These are phyloP conservation scores for Lepidurus couesii DNA, from an alignment of 1,140 invertebrate species.

Conservation along the genomic window DNA sequence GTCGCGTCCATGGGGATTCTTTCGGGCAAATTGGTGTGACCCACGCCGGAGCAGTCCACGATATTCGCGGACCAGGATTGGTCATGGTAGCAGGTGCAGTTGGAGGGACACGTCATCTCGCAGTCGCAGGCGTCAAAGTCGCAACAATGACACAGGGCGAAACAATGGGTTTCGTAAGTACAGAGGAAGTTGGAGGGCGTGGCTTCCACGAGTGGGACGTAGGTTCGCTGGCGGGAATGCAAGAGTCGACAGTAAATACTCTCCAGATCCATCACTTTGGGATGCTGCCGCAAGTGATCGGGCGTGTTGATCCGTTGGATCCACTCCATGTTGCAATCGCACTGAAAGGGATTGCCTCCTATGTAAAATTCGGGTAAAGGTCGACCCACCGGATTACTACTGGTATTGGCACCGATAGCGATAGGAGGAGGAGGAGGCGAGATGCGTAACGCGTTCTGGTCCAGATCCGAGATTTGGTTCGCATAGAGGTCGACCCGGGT, in stretches of 20 bases:
- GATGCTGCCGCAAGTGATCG: slow-evolving; percentile 67
- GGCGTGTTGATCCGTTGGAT: slow-evolving; percentile 67
- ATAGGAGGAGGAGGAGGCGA: slow-evolving; percentile 45
- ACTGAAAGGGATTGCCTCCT: slow-evolving; percentile 78
- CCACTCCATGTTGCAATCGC: slow-evolving; percentile 67
- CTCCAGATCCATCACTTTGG: slow-evolving; percentile 81
- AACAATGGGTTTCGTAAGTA: slow-evolving; percentile 86
- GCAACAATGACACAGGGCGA: slow-evolving; percentile 86
- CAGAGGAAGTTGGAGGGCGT: slow-evolving; percentile 84
- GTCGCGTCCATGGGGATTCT: slow-evolving; percentile 91
- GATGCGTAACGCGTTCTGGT: slow-evolving; percentile 68
- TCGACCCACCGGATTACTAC: slow-evolving; percentile 43
- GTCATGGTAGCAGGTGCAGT: slow-evolving; percentile 90
- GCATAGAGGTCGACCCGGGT: slow-evolving; percentile 76
- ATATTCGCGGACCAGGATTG: slow-evolving; percentile 89
- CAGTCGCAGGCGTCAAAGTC: slow-evolving; percentile 92
- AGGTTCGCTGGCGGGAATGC: slow-evolving; percentile 72
- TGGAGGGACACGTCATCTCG: slow-evolving; percentile 88
- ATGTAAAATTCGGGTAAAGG: slow-evolving; percentile 77
- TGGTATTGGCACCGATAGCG: slow-evolving; percentile 54
- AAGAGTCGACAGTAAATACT: slow-evolving; percentile 83
- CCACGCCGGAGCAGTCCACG: slow-evolving; percentile 77
- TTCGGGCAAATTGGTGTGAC: slow-evolving; percentile 71
- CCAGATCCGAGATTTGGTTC: slow-evolving; percentile 74
- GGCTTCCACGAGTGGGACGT: slow-evolving; percentile 73